Percentiles rank a stretch among this genome's conserved stretches.
Evolutionary conservation across 2,797 vertebrate genomes (phyloP).

Genomic region (Amazona finschi): DNA sequence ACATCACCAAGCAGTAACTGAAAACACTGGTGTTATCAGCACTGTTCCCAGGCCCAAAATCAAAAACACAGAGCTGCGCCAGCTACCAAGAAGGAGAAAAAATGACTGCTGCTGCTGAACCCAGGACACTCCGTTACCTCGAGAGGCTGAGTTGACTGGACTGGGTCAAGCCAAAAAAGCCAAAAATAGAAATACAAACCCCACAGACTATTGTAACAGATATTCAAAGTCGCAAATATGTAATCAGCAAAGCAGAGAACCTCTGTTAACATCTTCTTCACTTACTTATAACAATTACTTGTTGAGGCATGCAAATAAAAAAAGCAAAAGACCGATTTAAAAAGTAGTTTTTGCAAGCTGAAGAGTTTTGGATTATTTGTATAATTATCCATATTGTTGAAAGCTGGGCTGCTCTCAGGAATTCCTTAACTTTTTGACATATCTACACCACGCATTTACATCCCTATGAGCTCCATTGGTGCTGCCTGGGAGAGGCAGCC

Average conservation of each 20-base stretch:
- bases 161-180: neutral
- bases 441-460: accelerated
- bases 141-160: neutral
- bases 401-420: neutral
- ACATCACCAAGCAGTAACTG: too few species aligned
- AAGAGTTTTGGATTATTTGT: neutral
- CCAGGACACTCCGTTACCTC: neutral
- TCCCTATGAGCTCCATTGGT: neutral
- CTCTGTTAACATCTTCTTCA: slow-evolving; percentile 12
- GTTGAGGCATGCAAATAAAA: slow-evolving; percentile 5
- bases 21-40: too few species aligned
- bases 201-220: slow-evolving; percentile 22
- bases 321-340: neutral
- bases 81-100: too few species aligned
- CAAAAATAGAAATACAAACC: slow-evolving; percentile 32
- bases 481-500: neutral
- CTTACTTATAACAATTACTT: neutral
- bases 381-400: neutral
- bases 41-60: too few species aligned
- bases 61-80: too few species aligned
- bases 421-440: neutral
- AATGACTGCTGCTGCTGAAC: too few species aligned
- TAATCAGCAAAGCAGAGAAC: slow-evolving; percentile 14
- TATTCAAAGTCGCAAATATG: slow-evolving; percentile 31
- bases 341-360: neutral